These are phyloP conservation scores for Myiotriccus ornatus DNA, from an alignment of 2,797 vertebrate genomes.

Conservation along the genomic window DNA sequence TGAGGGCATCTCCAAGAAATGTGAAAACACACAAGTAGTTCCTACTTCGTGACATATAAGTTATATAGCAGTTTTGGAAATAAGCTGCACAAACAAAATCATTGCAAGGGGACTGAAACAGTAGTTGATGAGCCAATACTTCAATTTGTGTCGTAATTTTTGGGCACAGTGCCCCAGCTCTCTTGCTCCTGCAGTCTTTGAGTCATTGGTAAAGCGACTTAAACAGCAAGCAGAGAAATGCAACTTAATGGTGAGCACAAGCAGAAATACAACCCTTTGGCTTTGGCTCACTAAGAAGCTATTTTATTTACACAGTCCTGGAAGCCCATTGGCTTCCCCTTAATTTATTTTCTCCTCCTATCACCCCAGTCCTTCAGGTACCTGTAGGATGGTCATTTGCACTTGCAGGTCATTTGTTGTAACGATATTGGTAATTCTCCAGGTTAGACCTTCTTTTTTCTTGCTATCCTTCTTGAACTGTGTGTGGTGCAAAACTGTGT, in stretches of 20 bases:
- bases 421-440: neutral
- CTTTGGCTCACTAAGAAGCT: neutral
- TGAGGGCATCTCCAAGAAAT: neutral
- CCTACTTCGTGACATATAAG: neutral
- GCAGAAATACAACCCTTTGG: rapidly evolving
- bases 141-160: neutral
- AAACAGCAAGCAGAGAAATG: neutral
- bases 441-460: neutral
- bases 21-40: neutral
- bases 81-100: neutral
- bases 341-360: neutral
- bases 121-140: neutral
- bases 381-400: neutral
- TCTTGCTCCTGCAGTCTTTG: neutral
- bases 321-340: neutral
- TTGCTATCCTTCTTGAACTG: neutral
- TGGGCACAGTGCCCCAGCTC: rapidly evolving
- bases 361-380: neutral
- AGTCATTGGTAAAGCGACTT: neutral
- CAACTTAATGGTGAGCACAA: neutral
- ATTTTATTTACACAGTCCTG: neutral
- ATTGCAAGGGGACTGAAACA: neutral
- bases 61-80: neutral
- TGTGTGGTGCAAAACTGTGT: neutral
- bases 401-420: neutral